A percentile compares a stretch with the other conserved stretches of the same genome.
Conservation (phyloP, 2,888 invertebrate species). For the Seira ritae region DNA sequence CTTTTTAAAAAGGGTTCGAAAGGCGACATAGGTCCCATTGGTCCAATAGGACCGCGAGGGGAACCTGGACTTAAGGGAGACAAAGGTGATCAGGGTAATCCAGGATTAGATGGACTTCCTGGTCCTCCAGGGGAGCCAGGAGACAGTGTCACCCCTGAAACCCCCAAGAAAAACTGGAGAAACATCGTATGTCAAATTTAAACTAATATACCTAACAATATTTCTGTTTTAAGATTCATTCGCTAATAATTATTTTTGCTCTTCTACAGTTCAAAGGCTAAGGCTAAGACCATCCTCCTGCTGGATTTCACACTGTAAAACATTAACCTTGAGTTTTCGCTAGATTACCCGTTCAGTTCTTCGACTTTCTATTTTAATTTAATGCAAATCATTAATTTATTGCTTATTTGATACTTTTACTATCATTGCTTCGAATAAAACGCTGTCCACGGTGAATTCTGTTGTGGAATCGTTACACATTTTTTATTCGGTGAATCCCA, state of each 20-base stretch:
- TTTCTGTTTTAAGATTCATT: too few relatives aligned
- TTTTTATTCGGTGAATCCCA: too few relatives aligned
- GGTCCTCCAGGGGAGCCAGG: constrained; percentile 30
- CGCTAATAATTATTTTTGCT: too few relatives aligned
- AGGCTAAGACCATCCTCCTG: too few relatives aligned
- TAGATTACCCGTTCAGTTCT: too few relatives aligned
- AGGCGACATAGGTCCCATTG: not conserved
- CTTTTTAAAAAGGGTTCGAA: not conserved
- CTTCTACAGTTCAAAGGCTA: too few relatives aligned
- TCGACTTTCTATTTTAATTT: constrained; percentile 17
- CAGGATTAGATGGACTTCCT: constrained; percentile 33
- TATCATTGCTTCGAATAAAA: not conserved
- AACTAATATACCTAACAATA: too few relatives aligned
- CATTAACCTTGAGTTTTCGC: too few relatives aligned
- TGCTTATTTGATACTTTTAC: not conserved
- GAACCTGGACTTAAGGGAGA: constrained; percentile 12
- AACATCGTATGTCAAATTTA: constrained; percentile 29
- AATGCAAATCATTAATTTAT: constrained; percentile 9
- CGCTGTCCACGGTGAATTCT: not conserved
- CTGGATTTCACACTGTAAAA: too few relatives aligned
- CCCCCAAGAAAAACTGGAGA: constrained; percentile 28
- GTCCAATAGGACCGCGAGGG: constrained; percentile 9
- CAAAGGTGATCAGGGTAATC: constrained; percentile 28
- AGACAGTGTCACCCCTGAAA: constrained; percentile 9
- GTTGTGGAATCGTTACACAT: too few relatives aligned